phyloP scores from a whole-genome alignment of 2,113 vertebrate genomes.

The Bothrops jararaca region DNA sequence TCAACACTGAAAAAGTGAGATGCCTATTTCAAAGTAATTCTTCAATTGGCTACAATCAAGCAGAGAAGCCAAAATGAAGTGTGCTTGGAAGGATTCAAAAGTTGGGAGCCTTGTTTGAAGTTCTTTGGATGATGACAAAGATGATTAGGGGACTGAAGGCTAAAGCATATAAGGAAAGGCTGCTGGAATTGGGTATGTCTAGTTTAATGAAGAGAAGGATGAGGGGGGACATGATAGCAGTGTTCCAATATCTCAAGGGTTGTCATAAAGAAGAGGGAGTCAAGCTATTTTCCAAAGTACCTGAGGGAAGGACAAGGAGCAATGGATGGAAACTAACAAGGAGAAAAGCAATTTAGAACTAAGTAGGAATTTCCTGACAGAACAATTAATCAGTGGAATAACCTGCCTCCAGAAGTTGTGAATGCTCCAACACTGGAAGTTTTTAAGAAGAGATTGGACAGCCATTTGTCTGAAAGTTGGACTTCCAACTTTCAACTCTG shows the following conservation, averaged over 20 bases:
- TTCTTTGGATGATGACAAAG: not conserved
- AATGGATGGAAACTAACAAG: not conserved
- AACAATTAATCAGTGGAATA: not conserved
- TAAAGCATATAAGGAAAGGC: not conserved
- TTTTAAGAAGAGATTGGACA: not conserved
- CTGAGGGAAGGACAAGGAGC: not conserved
- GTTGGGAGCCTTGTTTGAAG: not conserved
- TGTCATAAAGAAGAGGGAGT: not conserved
- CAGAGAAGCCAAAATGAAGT: not conserved
- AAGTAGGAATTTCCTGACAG: not conserved
- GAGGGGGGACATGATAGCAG: not conserved
- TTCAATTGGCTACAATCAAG: not conserved
- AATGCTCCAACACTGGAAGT: not conserved
- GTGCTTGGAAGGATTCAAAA: not conserved
- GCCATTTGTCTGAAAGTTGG: not conserved
- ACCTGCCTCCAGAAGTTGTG: not conserved
- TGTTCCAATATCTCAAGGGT: not conserved
- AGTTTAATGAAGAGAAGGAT: not conserved
- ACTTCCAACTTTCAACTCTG: not conserved
- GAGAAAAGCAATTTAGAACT: not conserved
- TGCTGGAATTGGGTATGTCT: not conserved
- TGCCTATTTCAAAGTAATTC: not conserved
- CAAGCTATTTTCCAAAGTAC: not conserved
- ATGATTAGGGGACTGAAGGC: not conserved
- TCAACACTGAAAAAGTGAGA: not conserved